Base-by-base conservation (phyloP, 2,797 vertebrate species). In the Lutjanus argentimaculatus region DNA sequence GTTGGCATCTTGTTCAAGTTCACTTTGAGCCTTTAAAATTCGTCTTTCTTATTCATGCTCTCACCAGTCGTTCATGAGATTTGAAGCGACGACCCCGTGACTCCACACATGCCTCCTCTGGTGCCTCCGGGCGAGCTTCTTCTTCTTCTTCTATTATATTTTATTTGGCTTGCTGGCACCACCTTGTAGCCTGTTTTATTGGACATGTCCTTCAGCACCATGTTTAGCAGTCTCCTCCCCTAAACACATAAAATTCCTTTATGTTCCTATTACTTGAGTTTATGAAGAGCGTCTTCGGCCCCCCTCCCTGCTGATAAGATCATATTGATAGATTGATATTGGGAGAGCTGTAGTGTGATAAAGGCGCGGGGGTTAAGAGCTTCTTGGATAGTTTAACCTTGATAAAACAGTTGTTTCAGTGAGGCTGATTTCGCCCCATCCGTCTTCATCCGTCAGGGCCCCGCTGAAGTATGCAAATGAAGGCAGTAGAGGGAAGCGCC, bases 381-480 rank as follows among this genome's bases (percentile, higher is more conserved):
- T 81, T 95, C 80, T 94, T 94, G 97, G 96, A 95, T 97, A 95
- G 96, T 97, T 97, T 98, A 97, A 98, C 97, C 97, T 98, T 97
- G 97, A 98, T 98, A 97, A 97, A 98, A 96, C 97, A 97, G 97
- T 96, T 97, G 97, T 97, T 97, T 98, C 96, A 97, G 95, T 93
- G 94, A 97, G 96, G 96, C 94, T 97, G 97, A 97, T 97, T 96
- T 96, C 92, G 93, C 89, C 93, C 94, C 97, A 98, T 98, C 97
- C 96, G 96, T 98, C 97, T 98, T 97, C 97, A 98, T 98, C 97
- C 96, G 96, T 98, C 97, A 97, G 92, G 89, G 93, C 91, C 78
- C 93, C 1, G 91, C 95, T 96, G 97, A 97, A 96, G 97, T 97
- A 97, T 97, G 97, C 96, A 97, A 97, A 97, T 97, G 96, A 97